These are phyloP conservation scores for Trachelus tabidus DNA, from an alignment of 2,888 invertebrate genomes.

Conservation along the genomic window DNA sequence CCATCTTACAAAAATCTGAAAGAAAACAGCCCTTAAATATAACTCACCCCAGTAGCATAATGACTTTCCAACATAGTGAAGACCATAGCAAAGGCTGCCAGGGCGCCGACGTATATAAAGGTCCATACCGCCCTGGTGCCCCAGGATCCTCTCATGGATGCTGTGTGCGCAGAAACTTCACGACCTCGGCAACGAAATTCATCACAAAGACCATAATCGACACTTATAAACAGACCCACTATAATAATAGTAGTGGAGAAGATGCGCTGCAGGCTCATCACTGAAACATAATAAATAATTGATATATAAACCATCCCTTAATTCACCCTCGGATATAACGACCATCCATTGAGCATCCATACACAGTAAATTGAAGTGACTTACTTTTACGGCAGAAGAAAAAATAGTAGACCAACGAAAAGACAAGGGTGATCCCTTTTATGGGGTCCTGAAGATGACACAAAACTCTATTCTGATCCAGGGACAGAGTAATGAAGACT, in stretches of 20 bases:
- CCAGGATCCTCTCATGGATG: constrained; percentile 62
- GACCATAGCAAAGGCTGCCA: constrained; percentile 69
- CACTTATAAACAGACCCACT: constrained; percentile 72
- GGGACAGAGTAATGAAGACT: constrained; percentile 67
- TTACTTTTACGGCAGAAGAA: constrained; percentile 72
- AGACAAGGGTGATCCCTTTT: constrained; percentile 70
- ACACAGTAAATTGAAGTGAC: constrained; percentile 34
- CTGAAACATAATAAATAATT: constrained; percentile 53
- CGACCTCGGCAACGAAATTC: constrained; percentile 72
- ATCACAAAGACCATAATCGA: constrained; percentile 73
- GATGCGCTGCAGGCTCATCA: constrained; percentile 72
- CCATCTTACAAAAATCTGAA: constrained; percentile 32
- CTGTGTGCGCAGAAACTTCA: constrained; percentile 52
- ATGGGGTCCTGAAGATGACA: constrained; percentile 74
- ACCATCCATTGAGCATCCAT: background rate
- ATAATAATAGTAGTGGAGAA: constrained; percentile 72
- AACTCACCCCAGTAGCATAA: constrained; percentile 55
- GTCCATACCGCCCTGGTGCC: constrained; percentile 71
- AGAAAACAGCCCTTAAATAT: constrained; percentile 33
- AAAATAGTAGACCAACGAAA: constrained; percentile 71
- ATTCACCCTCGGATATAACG: background rate
- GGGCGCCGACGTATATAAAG: constrained; percentile 68
- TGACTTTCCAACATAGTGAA: constrained; percentile 67
- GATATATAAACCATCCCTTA: background rate
- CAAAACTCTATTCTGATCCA: constrained; percentile 69